Evolutionary conservation across 2,113 vertebrate genomes (phyloP), one percentile per base, ranked within the genome.

Genomic region (Brachyistius frenatus): DNA sequence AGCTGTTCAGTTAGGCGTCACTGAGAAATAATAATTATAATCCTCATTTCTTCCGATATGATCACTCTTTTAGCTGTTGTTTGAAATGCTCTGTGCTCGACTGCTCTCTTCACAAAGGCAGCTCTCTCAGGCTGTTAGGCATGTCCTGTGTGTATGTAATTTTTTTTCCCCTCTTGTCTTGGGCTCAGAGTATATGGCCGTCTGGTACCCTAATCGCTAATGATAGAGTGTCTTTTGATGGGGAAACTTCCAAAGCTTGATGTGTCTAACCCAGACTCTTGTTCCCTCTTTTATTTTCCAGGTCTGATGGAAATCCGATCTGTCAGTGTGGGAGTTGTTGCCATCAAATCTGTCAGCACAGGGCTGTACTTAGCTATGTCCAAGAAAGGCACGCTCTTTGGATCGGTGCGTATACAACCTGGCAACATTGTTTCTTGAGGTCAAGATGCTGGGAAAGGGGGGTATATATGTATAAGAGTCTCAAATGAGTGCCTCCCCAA

Each of bases 361-460:
- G 96, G 97, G 84, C 95, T 98, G 94, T 98, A 96, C 81, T 93
- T 98, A 93, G 97, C 97, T 76, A 98, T 98, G 97, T 96, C 96
- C 93, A 96, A 94, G 93, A 94, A 78, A 88, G 97, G 97, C 87
- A 95, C 91, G 14, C 95, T 97, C 88, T 98, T 97, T 23, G 96
- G 97, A 90, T 97, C 96, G 95, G 97, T 98, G 95, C 92, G 95
- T 95, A 83, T 66, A 67, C 85, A 91, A 89, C 80, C 77, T 80
- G 72, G 41, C 58, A 76, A 83, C 82, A 86, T 73, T 79, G 67
- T 88, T 78, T 74, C 65, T 74, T 56, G 69, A 65, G 77, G 84
- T 84, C 77, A 79, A 82, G 72, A 53, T 49, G 52, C 52, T 57
- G 47, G 74, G 73, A 68, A 46, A 80, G 64, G 33, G 33, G 36